phyloP scores from a whole-genome alignment of 2,888 invertebrate genomes.

The Corythucha ciliata region DNA sequence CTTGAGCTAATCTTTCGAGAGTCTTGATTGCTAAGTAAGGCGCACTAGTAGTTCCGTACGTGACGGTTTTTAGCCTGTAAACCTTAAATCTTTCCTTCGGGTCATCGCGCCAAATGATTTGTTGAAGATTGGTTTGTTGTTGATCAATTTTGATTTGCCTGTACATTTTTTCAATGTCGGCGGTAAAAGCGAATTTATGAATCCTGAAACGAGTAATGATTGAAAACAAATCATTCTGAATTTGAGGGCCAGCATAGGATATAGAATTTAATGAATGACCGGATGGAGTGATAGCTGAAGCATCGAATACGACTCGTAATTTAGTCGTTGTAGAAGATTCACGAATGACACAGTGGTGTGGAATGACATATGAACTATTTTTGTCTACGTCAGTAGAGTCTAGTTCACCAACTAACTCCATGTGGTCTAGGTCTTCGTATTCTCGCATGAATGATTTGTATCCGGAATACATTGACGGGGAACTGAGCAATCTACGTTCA shows the following conservation, averaged over 20 bases:
- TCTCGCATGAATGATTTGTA: conserved; percentile 32
- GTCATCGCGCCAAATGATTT: conserved; percentile 33
- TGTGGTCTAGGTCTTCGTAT: conserved; percentile 33
- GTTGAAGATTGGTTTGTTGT: conserved; percentile 27
- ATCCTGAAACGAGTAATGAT: conserved; percentile 20
- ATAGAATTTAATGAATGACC: no score
- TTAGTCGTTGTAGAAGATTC: conserved; percentile 9
- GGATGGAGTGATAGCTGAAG: no score
- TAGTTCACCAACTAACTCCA: no score
- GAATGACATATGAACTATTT: neutral
- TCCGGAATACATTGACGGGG: conserved; percentile 29
- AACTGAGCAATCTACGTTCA: conserved; percentile 27
- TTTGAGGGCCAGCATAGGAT: conserved; percentile 18
- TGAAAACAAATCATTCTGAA: conserved; percentile 19
- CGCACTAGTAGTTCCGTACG: conserved; percentile 32
- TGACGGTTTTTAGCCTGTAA: conserved; percentile 31
- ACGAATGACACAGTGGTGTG: neutral
- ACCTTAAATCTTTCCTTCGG: conserved; percentile 22
- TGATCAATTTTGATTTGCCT: conserved; percentile 29
- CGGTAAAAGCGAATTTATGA: conserved; percentile 18
- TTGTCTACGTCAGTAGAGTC: neutral
- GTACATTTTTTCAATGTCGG: conserved; percentile 36
- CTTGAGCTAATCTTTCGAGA: conserved; percentile 33
- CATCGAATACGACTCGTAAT: no score
- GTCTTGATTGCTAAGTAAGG: conserved; percentile 29